Evolutionary conservation across 2,888 invertebrate genomes (phyloP).

Genomic region (Eledone cirrhosa): DNA sequence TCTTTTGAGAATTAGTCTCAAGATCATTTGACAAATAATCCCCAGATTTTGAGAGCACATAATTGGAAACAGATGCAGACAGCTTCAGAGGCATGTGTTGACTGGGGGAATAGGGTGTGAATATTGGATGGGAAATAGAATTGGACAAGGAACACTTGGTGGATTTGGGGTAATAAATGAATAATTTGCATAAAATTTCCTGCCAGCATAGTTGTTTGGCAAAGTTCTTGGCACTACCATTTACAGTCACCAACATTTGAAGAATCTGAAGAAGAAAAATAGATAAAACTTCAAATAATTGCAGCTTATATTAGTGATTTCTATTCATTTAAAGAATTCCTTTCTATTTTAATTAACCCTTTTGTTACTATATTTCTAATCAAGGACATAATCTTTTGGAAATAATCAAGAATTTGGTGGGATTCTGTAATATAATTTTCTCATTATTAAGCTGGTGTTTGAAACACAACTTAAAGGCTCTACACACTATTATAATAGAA

Average conservation of each 20-base stretch:
- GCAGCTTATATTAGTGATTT: too few relatives aligned
- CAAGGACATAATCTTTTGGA: too few relatives aligned
- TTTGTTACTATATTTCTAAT: too few relatives aligned
- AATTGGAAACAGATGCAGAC: neutral
- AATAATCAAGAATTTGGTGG: too few relatives aligned
- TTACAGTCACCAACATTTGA: constrained; percentile 54
- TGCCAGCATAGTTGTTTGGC: constrained; percentile 71
- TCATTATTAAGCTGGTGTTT: too few relatives aligned
- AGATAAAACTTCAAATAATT: too few relatives aligned
- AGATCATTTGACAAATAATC: neutral
- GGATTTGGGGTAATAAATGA: constrained; percentile 45
- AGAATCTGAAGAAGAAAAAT: constrained; percentile 49
- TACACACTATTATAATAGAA: too few relatives aligned
- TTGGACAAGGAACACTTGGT: constrained; percentile 12
- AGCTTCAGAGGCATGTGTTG: neutral
- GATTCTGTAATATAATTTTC: too few relatives aligned
- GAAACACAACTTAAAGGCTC: too few relatives aligned
- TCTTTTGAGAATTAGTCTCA: neutral
- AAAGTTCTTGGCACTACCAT: constrained; percentile 57
- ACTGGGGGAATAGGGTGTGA: too few relatives aligned
- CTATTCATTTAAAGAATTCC: too few relatives aligned
- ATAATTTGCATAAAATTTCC: constrained; percentile 67
- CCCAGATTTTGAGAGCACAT: neutral
- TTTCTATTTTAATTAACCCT: too few relatives aligned
- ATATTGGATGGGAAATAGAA: neutral